Evolutionary conservation across 1,140 invertebrate species (phyloP).

Genomic region (Temnothorax nylanderi): DNA sequence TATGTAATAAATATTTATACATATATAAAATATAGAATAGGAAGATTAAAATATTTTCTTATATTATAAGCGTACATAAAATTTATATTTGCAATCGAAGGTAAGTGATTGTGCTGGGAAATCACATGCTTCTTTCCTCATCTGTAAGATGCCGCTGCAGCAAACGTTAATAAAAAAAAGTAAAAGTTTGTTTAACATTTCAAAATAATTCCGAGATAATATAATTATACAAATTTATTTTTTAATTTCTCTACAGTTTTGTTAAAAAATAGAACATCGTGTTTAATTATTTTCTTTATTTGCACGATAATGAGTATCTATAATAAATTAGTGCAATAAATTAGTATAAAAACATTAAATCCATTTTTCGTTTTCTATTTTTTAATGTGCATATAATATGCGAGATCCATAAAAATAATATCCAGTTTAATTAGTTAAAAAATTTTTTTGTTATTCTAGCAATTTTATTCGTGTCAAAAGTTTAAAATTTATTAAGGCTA

Average conservation of each 20-base stretch:
- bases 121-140: background rate
- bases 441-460: background rate
- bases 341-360: background rate
- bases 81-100: constrained; percentile 39
- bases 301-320: background rate
- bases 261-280: background rate
- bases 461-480: background rate
- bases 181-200: background rate
- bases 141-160: constrained; percentile 15
- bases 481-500: background rate
- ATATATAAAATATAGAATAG: background rate
- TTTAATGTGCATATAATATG: background rate
- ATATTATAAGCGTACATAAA: background rate
- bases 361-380: background rate
- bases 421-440: background rate
- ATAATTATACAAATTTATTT: background rate
- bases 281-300: constrained; percentile 9
- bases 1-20: background rate
- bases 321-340: background rate
- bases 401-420: background rate
- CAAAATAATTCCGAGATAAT: background rate
- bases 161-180: background rate
- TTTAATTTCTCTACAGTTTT: background rate
- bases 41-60: background rate
- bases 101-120: background rate